Evolutionary conservation across 23 tunicate species (phyloP).

Genomic region (Ascidia mentula): DNA sequence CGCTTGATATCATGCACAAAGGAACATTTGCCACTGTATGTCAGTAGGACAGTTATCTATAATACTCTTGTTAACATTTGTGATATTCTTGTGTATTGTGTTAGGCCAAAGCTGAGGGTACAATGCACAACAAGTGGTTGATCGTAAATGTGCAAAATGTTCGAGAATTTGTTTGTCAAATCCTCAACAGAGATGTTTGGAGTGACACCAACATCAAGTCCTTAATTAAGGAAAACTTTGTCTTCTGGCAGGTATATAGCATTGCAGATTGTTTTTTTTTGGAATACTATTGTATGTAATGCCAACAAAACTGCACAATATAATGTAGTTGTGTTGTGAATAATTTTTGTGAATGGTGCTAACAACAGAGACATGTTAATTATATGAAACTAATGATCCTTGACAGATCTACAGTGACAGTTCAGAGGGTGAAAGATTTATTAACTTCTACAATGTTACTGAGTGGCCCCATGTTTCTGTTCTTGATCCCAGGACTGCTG

Average conservation of each 20-base stretch:
- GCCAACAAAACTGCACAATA: too few species aligned
- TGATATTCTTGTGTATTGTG: not conserved
- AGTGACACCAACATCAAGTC: slow-evolving; percentile 47
- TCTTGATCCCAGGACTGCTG: slow-evolving; percentile 86
- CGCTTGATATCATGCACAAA: slow-evolving; percentile 67
- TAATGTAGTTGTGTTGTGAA: too few species aligned
- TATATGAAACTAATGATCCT: too few species aligned
- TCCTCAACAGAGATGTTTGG: slow-evolving; percentile 84
- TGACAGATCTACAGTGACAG: slow-evolving; percentile 67
- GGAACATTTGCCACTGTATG: slow-evolving; percentile 76
- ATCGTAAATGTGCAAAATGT: slow-evolving; percentile 73
- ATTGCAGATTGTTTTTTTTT: not conserved
- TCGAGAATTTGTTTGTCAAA: slow-evolving; percentile 74
- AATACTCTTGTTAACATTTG: not conserved
- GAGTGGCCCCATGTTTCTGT: slow-evolving; percentile 79
- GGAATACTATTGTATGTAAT: too few species aligned
- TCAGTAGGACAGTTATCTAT: not conserved
- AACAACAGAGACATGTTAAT: too few species aligned
- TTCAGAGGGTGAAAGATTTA: slow-evolving; percentile 65
- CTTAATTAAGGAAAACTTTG: slow-evolving; percentile 57
- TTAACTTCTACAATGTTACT: slow-evolving; percentile 55
- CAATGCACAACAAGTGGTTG: slow-evolving; percentile 55
- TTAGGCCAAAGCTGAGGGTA: slow-evolving; percentile 69
- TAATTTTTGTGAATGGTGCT: too few species aligned
- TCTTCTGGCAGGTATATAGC: slow-evolving; percentile 84